Base-by-base conservation (phyloP, 2,888 invertebrate species). In the Eristalis pertinax region DNA sequence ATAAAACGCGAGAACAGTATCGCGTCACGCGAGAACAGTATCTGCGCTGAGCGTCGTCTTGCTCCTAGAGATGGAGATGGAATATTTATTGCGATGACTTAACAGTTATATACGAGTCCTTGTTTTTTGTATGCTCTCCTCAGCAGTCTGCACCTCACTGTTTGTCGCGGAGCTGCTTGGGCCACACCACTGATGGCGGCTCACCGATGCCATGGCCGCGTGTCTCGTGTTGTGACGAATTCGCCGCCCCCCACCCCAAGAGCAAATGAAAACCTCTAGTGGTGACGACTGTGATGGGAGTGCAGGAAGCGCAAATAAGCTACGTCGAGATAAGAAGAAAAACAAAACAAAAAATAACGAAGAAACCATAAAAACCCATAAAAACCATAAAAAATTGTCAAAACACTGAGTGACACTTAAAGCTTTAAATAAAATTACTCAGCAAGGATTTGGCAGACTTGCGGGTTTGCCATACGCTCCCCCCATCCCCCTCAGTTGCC, bases 1-100 rank as follows among this genome's bases (percentile, higher is more conserved):
- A 72, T 84, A 84, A 80, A 84, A 80, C 72, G 60, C 75, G 76
- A n/a, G n/a, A n/a, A n/a, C n/a, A n/a, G n/a, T 68, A 76, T n/a
- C n/a, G n/a, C n/a, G n/a, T n/a, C 70, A 65, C 81, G 76, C 68
- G 69, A 69, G 69, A 81, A 41, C 32, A 41, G 69, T 69, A 75
- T 75, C 70, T 32, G 32, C 43, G 43, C 15, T 29, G 8, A 72
- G 72, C 38, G 43, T 76, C 62, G 43, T 38, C 41, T 58, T 65
- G 38, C 22, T 73, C 38, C 26, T 68, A 56, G 26, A 26, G 26
- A n/a, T n/a, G n/a, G 80, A 68, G 79, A 60, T 73, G 26, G 65
- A 65, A 73, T 68, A 74, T 80, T 80, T 80, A 80, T 80, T 80
- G 68, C 80, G 38, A 80, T 68, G 80, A 80, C 68, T 74, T 80